Conservation (phyloP, 2,888 invertebrate genomes). For the Chrysina gloriosa region DNA sequence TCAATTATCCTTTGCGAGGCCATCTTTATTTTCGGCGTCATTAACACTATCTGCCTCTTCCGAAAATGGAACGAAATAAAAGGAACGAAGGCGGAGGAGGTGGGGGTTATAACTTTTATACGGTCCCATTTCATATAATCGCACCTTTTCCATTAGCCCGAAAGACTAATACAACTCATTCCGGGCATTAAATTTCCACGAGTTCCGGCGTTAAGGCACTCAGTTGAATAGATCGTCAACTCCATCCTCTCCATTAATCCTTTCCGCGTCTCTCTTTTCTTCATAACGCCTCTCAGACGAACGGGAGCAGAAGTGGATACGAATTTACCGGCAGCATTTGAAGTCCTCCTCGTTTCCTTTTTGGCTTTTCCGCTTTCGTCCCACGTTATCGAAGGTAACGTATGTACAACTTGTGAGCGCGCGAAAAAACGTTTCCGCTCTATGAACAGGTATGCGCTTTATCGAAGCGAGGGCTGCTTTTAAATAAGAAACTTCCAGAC, state of each 20-base stretch:
- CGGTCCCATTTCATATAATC: slow-evolving; percentile 30
- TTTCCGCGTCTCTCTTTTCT: slow-evolving; percentile 19
- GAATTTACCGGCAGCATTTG: not conserved
- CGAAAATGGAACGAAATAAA: not conserved
- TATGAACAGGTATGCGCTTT: too few species aligned
- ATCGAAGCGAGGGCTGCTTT: too few species aligned
- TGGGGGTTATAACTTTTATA: slow-evolving; percentile 15
- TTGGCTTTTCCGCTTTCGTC: too few species aligned
- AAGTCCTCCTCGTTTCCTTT: not conserved
- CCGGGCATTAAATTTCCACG: slow-evolving; percentile 32
- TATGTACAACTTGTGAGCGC: too few species aligned
- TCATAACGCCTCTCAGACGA: slow-evolving; percentile 6
- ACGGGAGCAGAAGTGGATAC: not conserved
- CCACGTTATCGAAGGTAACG: too few species aligned
- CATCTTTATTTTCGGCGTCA: slow-evolving; percentile 13
- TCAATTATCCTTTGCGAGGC: not conserved
- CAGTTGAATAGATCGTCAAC: slow-evolving; percentile 29
- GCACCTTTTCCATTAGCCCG: slow-evolving; percentile 35
- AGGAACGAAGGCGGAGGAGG: not conserved
- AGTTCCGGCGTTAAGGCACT: slow-evolving; percentile 26
- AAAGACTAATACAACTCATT: slow-evolving; percentile 37
- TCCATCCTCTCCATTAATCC: slow-evolving; percentile 36
- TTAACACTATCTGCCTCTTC: slow-evolving; percentile 15
- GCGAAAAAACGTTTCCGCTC: too few species aligned
- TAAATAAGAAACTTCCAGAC: too few species aligned